Percentiles rank a stretch among this genome's conserved stretches.
phyloP scores from a whole-genome alignment of 2,888 invertebrate genomes.

The Euzetes globulus region DNA sequence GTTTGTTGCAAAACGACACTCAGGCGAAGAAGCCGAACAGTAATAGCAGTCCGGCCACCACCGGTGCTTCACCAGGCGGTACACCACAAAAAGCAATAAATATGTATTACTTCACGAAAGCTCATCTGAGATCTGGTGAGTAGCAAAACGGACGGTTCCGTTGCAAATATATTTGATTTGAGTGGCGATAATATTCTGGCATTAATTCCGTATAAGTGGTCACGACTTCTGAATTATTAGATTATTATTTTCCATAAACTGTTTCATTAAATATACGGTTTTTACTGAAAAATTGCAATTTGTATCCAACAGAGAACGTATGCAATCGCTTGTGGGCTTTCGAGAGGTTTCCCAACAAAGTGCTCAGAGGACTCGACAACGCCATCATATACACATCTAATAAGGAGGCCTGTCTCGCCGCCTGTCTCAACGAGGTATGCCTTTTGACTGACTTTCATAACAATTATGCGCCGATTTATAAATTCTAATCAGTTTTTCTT shows the following conservation, averaged over 20 bases:
- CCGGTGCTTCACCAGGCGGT: not conserved
- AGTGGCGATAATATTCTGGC: not conserved
- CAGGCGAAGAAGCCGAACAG: slow-evolving; percentile 72
- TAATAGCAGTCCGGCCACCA: not conserved
- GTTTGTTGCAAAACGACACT: slow-evolving; percentile 84
- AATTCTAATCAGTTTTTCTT: not conserved
- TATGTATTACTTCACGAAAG: slow-evolving; percentile 90
- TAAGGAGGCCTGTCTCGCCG: slow-evolving; percentile 84
- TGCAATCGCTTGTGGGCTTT: slow-evolving; percentile 87
- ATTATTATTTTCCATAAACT: not conserved
- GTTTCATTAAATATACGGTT: not conserved
- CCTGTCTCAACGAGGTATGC: slow-evolving; percentile 77
- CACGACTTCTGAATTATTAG: not conserved
- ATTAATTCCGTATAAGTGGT: not conserved
- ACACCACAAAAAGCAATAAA: slow-evolving; percentile 71
- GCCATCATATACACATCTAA: slow-evolving; percentile 86
- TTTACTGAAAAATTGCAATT: not conserved
- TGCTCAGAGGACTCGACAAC: slow-evolving; percentile 80
- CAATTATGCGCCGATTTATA: not conserved
- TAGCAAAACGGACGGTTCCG: not conserved
- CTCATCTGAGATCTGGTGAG: slow-evolving; percentile 69
- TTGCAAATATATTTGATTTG: not conserved
- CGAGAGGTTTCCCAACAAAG: slow-evolving; percentile 84
- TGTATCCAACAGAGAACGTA: slow-evolving; percentile 61
- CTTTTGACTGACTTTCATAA: not conserved